phyloP scores from a whole-genome alignment of 2,888 invertebrate species.

The Melinopterus prodromus region DNA sequence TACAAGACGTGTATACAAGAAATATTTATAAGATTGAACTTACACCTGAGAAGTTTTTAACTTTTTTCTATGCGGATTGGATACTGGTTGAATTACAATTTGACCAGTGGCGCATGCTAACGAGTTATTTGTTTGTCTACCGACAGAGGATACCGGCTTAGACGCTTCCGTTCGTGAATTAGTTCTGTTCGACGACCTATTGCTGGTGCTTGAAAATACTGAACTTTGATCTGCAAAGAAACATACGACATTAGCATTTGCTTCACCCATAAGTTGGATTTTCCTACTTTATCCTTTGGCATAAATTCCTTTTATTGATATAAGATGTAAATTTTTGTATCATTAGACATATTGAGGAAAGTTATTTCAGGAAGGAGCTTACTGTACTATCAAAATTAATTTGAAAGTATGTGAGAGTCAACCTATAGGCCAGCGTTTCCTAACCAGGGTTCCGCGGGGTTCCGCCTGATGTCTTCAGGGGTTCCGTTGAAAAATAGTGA shows the following conservation, averaged over 20 bases:
- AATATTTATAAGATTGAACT: slow-evolving; percentile 50
- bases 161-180: slow-evolving; percentile 28
- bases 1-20: not conserved
- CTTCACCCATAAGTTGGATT: too few relatives aligned
- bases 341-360: too few relatives aligned
- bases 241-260: not conserved
- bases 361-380: too few relatives aligned
- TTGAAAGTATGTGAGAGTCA: too few relatives aligned
- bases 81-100: slow-evolving; percentile 73
- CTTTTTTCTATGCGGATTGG: slow-evolving; percentile 62
- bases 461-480: too few relatives aligned
- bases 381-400: too few relatives aligned
- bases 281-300: too few relatives aligned
- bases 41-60: slow-evolving; percentile 76
- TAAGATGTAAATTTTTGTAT: too few relatives aligned
- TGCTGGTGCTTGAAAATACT: slow-evolving; percentile 38
- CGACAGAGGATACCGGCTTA: slow-evolving; percentile 59
- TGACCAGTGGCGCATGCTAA: slow-evolving; percentile 85
- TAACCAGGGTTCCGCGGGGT: too few relatives aligned
- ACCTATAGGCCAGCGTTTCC: too few relatives aligned
- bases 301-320: too few relatives aligned
- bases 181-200: slow-evolving; percentile 35
- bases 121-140: slow-evolving; percentile 88
- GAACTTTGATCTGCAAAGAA: slow-evolving; percentile 40
- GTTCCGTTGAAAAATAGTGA: too few relatives aligned